Evolutionary conservation across 92 coral and sea anemone species (phyloP).

Genomic region (Epizoanthus rinbou): DNA sequence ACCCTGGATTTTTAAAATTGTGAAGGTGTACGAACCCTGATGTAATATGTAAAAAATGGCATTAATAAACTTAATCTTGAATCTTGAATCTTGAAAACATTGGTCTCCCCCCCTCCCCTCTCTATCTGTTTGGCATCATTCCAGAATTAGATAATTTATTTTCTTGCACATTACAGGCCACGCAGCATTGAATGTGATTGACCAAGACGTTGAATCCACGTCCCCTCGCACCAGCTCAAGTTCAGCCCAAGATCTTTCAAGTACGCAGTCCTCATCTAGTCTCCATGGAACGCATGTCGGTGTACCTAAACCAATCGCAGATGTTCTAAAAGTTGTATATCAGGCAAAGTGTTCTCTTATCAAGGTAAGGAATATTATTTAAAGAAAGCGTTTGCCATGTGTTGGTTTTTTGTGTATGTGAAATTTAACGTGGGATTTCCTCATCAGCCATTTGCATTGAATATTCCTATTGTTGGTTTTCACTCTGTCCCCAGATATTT

Average conservation of each 20-base stretch:
- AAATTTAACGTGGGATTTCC: too few species aligned
- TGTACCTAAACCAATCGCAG: constrained; percentile 76
- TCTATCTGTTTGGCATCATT: neutral
- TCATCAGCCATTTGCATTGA: too few species aligned
- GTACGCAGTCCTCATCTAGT: constrained; percentile 57
- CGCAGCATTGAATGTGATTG: constrained; percentile 78
- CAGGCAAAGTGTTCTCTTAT: constrained; percentile 92
- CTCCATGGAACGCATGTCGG: constrained; percentile 51
- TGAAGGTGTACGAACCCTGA: too few species aligned
- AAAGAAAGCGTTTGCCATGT: neutral
- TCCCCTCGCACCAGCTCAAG: constrained; percentile 52
- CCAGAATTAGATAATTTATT: neutral
- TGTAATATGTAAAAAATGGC: too few species aligned
- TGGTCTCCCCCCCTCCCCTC: too few species aligned
- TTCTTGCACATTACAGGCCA: constrained; percentile 62
- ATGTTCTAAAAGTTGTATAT: constrained; percentile 90
- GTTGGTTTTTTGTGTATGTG: neutral
- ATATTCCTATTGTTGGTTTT: too few species aligned
- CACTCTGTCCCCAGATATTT: too few species aligned
- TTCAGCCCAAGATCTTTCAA: constrained; percentile 57
- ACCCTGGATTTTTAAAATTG: too few species aligned
- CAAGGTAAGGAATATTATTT: constrained; percentile 57
- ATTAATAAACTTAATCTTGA: too few species aligned
- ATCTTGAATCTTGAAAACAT: too few species aligned
- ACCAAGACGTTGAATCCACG: constrained; percentile 43